phyloP scores from a whole-genome alignment of 1,140 invertebrate genomes.

The Heliconius himera region DNA sequence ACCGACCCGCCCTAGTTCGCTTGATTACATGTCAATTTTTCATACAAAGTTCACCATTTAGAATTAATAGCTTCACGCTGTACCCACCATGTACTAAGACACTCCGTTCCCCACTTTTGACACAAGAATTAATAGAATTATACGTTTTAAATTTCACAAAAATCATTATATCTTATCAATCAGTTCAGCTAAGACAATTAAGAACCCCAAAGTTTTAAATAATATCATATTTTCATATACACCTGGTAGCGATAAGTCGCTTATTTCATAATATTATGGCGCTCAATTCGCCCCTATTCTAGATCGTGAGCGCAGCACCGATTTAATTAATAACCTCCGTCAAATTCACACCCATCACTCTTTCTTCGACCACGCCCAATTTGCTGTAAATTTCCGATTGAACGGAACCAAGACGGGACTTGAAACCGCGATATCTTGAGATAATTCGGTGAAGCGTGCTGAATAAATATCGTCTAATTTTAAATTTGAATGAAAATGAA shows the following conservation, averaged over 20 bases:
- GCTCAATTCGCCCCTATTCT: conserved; percentile 6
- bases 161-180: too few relatives aligned
- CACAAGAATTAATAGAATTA: too few relatives aligned
- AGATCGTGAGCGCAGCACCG: conserved; percentile 37
- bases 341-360: conserved; percentile 72
- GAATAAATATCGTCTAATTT: conserved; percentile 28
- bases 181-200: too few relatives aligned
- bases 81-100: too few relatives aligned
- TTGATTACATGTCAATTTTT: too few relatives aligned
- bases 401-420: conserved; percentile 34
- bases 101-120: too few relatives aligned
- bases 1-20: too few relatives aligned
- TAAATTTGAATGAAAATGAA: conserved; percentile 15
- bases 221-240: not conserved
- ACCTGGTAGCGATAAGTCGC: not conserved
- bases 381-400: conserved; percentile 40
- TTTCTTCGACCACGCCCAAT: conserved; percentile 48
- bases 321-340: conserved; percentile 75
- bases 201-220: not conserved
- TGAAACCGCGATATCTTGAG: conserved; percentile 35
- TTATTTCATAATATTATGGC: conserved; percentile 3
- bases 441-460: conserved; percentile 19
- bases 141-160: too few relatives aligned
- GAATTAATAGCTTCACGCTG: too few relatives aligned
- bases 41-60: too few relatives aligned